These are phyloP conservation scores for Drosophila neocordata DNA, from an alignment of 1,140 invertebrate genomes.

Conservation along the genomic window DNA sequence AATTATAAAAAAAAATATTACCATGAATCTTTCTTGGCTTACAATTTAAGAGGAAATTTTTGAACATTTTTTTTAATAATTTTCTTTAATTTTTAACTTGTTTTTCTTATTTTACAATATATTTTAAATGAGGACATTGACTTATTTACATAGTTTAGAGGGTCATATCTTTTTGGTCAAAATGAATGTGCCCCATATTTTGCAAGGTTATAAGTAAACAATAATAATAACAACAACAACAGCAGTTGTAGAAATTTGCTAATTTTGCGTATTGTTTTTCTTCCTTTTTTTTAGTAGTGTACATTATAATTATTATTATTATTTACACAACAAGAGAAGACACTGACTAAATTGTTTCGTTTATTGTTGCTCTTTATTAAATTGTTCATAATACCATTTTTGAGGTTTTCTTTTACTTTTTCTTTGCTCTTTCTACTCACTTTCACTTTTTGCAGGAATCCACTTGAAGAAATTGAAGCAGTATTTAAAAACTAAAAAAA, in stretches of 20 bases:
- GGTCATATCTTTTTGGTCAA: constrained; percentile 27
- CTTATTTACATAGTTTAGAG: background rate
- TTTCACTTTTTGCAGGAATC: constrained; percentile 80
- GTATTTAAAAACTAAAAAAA: constrained; percentile 82
- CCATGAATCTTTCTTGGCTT: too few species aligned
- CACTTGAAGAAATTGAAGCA: constrained; percentile 83
- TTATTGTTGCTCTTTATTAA: background rate
- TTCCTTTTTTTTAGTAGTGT: too few species aligned
- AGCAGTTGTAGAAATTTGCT: background rate
- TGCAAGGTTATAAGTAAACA: background rate
- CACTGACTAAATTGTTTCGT: constrained; percentile 44
- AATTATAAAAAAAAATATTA: too few species aligned
- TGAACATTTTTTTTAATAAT: too few species aligned
- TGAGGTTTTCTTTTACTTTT: too few species aligned
- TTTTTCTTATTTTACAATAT: too few species aligned
- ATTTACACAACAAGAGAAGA: constrained; percentile 45
- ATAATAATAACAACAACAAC: background rate
- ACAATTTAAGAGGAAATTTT: too few species aligned
- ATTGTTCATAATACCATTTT: constrained; percentile 53
- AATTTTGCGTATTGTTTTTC: background rate
- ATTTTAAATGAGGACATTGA: too few species aligned
- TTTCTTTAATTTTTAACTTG: too few species aligned
- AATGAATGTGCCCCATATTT: constrained; percentile 18
- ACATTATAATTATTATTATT: constrained; percentile 17
- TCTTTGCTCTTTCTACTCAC: constrained; percentile 52